Evolutionary conservation across 2,113 vertebrate species (phyloP).

Genomic region (Oriolus oriolus): DNA sequence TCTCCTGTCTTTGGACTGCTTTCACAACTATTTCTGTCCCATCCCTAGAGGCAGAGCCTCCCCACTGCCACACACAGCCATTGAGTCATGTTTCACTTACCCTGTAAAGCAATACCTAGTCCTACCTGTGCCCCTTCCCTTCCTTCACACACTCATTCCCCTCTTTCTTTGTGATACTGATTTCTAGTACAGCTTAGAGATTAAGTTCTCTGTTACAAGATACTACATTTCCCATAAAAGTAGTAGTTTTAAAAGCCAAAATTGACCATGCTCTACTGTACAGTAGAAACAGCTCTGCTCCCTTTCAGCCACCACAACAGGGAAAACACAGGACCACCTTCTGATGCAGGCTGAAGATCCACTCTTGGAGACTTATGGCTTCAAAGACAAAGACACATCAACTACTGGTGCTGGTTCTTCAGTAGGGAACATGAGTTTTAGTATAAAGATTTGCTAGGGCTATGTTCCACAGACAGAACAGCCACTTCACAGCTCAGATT

Average conservation of each 20-base stretch:
- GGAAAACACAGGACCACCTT: neutral
- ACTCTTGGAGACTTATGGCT: neutral
- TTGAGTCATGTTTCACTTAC: neutral
- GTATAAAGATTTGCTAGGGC: neutral
- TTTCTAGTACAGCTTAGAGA: neutral
- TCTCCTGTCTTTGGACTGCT: neutral
- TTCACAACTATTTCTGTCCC: neutral
- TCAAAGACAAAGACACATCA: neutral
- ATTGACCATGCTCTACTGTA: neutral
- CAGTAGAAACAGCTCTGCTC: neutral
- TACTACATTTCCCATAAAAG: neutral
- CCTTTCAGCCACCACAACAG: neutral
- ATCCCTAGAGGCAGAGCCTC: neutral
- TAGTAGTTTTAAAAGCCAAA: neutral
- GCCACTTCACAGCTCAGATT: neutral
- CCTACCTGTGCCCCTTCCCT: neutral
- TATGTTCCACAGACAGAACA: neutral
- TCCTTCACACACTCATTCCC: neutral
- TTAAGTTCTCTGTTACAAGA: neutral
- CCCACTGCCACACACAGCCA: neutral
- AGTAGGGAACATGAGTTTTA: neutral
- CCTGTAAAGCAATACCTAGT: neutral
- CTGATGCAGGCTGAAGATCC: neutral
- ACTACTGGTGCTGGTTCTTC: neutral
- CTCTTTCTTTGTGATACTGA: neutral